Base-by-base conservation (phyloP, 1,140 invertebrate species). In the Drosophila fuyamai region DNA sequence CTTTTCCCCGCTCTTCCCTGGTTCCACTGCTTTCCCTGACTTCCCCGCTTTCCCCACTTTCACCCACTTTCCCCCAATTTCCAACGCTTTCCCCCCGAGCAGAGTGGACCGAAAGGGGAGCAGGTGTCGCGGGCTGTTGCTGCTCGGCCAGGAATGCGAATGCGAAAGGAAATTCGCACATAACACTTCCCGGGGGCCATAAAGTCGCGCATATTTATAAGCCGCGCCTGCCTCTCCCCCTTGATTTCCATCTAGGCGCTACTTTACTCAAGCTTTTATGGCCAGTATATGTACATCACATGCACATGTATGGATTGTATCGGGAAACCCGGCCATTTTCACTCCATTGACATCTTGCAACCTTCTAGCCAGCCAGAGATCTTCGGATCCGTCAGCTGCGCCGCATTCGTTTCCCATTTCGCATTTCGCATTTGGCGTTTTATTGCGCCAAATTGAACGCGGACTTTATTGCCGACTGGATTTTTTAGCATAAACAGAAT, bases 381-480 rank as follows among this genome's bases (percentile, higher is more conserved):
- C 10, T 50, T 40, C 18, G 23, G 36, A 55, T 75, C 48, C 73
- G 68, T 72, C 76, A 79, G 76, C 66, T 79, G 76, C 59, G 23
- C 47, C 41, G 70, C 68, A 74, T 79, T 79, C 68, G 79, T 79
- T 79, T 80, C 76, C 41, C 76, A 67, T 75, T 79, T 80, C 76
- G 44, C 76, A 67, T 75, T 79, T 80, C 41, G 18, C 77, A 67
- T 75, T 79, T 80, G 41, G 18, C 61, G 14, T 80, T 76, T 80
- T 80, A 80, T 80, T 81, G 78, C 72, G 48, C 63, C 54, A 80
- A 80, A 80, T 80, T 80, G 78, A 81, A 81, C 71, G 77, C 78
- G 48, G 36, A 80, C 77, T 80, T 80, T 80, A 80, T 80, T 68
- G 63, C 78, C 76, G 72, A 76, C 78, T 80, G 78, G 78, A 80